Evolutionary conservation across 2,888 invertebrate genomes (phyloP).

Genomic region (Lycophotia porphyrea): DNA sequence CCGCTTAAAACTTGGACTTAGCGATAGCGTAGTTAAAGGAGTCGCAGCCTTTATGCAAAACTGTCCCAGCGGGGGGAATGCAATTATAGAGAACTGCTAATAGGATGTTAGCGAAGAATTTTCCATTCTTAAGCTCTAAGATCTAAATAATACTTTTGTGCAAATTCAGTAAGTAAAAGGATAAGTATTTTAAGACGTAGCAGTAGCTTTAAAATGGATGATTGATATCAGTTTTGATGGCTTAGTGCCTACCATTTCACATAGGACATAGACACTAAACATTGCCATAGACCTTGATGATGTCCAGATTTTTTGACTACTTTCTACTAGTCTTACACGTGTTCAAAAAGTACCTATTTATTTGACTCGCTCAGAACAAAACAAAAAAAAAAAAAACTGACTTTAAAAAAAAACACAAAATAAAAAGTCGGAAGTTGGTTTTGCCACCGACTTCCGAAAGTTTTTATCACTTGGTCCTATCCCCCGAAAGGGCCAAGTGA

Average conservation of each 20-base stretch:
- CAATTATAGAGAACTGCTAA: conserved; percentile 52
- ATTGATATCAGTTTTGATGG: neutral
- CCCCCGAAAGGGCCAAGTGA: too few relatives aligned
- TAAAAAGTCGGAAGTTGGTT: too few relatives aligned
- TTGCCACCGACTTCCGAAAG: too few relatives aligned
- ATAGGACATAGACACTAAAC: neutral
- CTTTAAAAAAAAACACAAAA: too few relatives aligned
- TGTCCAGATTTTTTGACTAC: neutral
- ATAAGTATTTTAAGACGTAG: neutral
- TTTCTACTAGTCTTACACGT: neutral
- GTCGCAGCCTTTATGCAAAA: conserved; percentile 49
- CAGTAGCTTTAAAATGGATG: neutral
- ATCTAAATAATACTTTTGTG: neutral
- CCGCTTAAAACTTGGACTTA: neutral
- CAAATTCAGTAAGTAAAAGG: neutral
- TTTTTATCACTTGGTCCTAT: too few relatives aligned
- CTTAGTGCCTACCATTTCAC: neutral
- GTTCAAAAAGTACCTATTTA: too few relatives aligned
- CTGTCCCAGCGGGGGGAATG: conserved; percentile 38
- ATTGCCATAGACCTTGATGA: neutral
- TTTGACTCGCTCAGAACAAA: too few relatives aligned
- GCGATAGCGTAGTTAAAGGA: conserved; percentile 21
- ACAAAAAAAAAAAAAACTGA: too few relatives aligned
- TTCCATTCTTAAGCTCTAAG: conserved; percentile 22
- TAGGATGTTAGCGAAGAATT: conserved; percentile 30